phyloP scores from a whole-genome alignment of 2,797 vertebrate species.

The Zenarchopterus dispar region DNA sequence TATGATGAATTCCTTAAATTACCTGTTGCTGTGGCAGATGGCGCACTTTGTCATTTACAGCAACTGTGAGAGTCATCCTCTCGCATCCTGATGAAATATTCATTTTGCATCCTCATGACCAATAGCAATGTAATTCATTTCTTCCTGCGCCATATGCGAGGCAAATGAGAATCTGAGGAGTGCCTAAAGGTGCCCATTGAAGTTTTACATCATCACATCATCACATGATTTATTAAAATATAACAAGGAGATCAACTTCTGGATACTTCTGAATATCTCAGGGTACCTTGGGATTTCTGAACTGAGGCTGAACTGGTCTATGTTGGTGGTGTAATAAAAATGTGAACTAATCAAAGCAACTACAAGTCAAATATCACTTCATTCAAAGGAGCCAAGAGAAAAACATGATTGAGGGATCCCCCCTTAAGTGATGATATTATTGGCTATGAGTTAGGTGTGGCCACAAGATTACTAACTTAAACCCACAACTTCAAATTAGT shows the following conservation, averaged over 20 bases:
- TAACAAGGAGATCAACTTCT: conserved; percentile 65
- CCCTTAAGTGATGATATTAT: background rate
- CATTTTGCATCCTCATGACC: conserved; percentile 57
- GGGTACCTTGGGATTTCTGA: conserved; percentile 16
- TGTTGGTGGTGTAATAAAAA: no score
- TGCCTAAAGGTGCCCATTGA: conserved; percentile 50
- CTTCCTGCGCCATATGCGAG: conserved; percentile 18
- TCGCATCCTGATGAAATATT: conserved; percentile 65
- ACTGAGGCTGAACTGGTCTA: background rate
- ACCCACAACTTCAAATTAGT: background rate
- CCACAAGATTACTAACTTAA: background rate
- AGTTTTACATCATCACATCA: conserved; percentile 69
- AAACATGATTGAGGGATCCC: background rate
- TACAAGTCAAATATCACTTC: no score
- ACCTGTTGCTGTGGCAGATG: conserved; percentile 74
- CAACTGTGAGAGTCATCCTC: conserved; percentile 57
- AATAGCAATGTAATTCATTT: conserved; percentile 63
- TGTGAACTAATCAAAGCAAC: no score
- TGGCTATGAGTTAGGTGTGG: background rate
- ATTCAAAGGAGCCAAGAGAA: background rate
- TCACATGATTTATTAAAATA: conserved; percentile 74
- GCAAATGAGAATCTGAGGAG: conserved; percentile 34
- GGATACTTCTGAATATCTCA: conserved; percentile 23
- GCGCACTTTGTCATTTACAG: conserved; percentile 64
- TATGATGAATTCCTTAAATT: conserved; percentile 62